Evolutionary conservation across 64 coral and sea anemone species (phyloP).

Genomic region (Montipora foliosa): DNA sequence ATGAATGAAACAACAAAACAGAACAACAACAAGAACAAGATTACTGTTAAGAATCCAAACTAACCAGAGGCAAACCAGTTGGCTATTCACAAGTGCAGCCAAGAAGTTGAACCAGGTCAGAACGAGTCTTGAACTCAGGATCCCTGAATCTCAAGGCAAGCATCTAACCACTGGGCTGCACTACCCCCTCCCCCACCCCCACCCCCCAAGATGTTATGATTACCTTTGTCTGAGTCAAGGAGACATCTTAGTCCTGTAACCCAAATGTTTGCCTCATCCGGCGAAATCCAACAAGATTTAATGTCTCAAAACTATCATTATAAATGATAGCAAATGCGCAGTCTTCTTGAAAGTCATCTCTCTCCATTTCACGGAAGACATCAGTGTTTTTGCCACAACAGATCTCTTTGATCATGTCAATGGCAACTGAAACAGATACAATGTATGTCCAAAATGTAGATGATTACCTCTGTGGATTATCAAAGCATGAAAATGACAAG

Average conservation of each 20-base stretch:
- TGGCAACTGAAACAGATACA: constrained; percentile 64
- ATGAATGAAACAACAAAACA: too few relatives aligned
- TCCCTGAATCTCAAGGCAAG: too few relatives aligned
- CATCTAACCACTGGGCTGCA: too few relatives aligned
- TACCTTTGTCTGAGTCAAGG: constrained; percentile 97
- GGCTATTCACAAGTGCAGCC: too few relatives aligned
- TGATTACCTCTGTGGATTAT: background rate
- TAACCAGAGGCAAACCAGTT: too few relatives aligned
- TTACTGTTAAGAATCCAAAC: too few relatives aligned
- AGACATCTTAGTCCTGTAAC: constrained; percentile 94
- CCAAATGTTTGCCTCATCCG: constrained; percentile 99
- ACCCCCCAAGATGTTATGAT: background rate
- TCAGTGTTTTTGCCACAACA: constrained; percentile 92
- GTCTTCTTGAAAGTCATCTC: constrained; percentile 95
- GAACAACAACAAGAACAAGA: too few relatives aligned
- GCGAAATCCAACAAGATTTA: constrained; percentile 95
- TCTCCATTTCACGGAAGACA: constrained; percentile 92
- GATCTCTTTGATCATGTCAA: constrained; percentile 85
- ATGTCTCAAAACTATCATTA: constrained; percentile 84
- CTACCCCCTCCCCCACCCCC: too few relatives aligned
- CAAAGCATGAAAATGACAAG: too few relatives aligned
- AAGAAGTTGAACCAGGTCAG: too few relatives aligned
- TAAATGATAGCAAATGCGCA: constrained; percentile 97
- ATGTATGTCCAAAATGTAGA: background rate
- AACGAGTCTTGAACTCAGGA: too few relatives aligned